Evolutionary conservation across 2,888 invertebrate genomes (phyloP), one percentile per base, ranked within the genome.

Genomic region (Drosophila mayaguana): DNA sequence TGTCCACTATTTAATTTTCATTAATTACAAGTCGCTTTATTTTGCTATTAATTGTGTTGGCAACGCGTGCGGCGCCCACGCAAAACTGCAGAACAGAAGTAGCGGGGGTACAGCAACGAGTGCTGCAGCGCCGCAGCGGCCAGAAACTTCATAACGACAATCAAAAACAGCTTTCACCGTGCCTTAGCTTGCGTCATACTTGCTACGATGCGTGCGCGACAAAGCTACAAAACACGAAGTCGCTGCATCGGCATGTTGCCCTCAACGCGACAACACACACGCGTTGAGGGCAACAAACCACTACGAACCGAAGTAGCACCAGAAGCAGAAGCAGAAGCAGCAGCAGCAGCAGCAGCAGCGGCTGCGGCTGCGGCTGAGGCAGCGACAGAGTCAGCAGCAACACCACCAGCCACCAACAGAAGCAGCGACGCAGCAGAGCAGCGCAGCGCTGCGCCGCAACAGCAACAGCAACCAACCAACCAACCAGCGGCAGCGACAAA

Each of bases 41-140:
- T 59, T 83, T 45, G 53, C 54, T 72, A 80, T 89, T 89, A 89
- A 85, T 85, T 82, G 75, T 88, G 89, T 84, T 84, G 88, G 78
- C 80, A 89, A 87, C 70, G 84, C 81, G 89, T 78, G 68, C 82
- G 86, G 80, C 88, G 82, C 85, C 89, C 88, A 86, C 85, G 85
- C 85, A 81, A 46, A 51, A 18, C 50, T 56, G 50, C 56, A 59
- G 48, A 36, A 42, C 72, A 73, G 25, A 45, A 46, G 40, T 34
- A 40, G 50, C 48, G n/a, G 22, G 34, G 22, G 34, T 42, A 43
- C 25, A 40, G 51, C 63, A 54, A 32, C 60, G 43, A 20, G 65
- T 42, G 51, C 78, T 61, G 61, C 68, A 60, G 40, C 67, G 48
- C 25, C 28, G 28, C 28, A 28, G 28, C 28, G 51, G 64, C n/a